A percentile compares a stretch with the other conserved stretches of the same genome.
Evolutionary conservation across 2,113 vertebrate species (phyloP).

Genomic region (Macquaria australasica): DNA sequence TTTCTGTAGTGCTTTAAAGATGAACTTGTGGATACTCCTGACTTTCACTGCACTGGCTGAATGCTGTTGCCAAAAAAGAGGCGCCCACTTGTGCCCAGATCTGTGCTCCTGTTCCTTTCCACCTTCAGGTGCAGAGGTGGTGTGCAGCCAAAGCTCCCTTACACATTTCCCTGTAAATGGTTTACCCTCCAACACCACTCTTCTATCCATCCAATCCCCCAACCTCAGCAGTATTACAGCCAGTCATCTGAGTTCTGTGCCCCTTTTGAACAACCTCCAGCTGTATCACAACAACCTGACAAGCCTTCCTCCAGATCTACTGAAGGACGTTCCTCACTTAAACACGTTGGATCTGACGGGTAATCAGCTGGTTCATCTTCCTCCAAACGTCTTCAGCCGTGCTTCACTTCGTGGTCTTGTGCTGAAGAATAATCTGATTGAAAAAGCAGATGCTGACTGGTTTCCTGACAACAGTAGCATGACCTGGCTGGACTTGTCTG

Average conservation of each 20-base stretch:
- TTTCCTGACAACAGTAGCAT: slow-evolving; percentile 78
- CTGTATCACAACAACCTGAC: slow-evolving; percentile 85
- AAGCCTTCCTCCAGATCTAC: slow-evolving; percentile 75
- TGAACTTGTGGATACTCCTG: slow-evolving; percentile 66
- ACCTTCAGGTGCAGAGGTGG: slow-evolving; percentile 60
- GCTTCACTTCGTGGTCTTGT: slow-evolving; percentile 79
- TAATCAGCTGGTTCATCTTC: slow-evolving; percentile 83
- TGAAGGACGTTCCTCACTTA: slow-evolving; percentile 74
- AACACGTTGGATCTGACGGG: slow-evolving; percentile 86
- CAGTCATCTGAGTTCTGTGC: slow-evolving; percentile 64
- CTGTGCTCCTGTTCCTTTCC: slow-evolving; percentile 75
- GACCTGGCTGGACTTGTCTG: slow-evolving; percentile 81
- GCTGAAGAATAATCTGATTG: slow-evolving; percentile 84
- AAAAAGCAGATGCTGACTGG: slow-evolving; percentile 64
- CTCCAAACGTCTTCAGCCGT: slow-evolving; percentile 69
- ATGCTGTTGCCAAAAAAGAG: slow-evolving; percentile 30
- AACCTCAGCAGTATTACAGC: slow-evolving; percentile 76
- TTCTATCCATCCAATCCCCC: slow-evolving; percentile 84
- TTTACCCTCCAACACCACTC: slow-evolving; percentile 76
- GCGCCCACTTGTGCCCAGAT: slow-evolving; percentile 65
- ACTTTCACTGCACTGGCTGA: slow-evolving; percentile 54
- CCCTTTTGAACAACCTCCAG: slow-evolving; percentile 84
- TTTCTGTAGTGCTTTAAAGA: slow-evolving; percentile 47
- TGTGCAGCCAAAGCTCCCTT: slow-evolving; percentile 76
- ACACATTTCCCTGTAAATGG: slow-evolving; percentile 64